Evolutionary conservation across 2,797 vertebrate species (phyloP), one percentile per base, ranked within the genome.

Genomic region (Pseudomugil tenellus): DNA sequence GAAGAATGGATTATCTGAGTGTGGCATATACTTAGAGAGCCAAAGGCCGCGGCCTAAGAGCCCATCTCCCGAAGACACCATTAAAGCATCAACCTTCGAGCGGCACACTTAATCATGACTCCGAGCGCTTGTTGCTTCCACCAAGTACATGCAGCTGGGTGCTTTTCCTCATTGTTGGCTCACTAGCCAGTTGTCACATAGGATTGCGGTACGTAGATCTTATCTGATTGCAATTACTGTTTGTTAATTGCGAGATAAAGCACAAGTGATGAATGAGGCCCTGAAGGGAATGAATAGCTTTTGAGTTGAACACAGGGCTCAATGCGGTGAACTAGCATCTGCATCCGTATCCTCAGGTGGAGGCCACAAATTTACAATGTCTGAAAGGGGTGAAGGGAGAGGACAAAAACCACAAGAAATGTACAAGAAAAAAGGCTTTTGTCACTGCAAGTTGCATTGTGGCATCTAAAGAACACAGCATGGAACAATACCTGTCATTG

Each of bases 201-300:
- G 81, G 73, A 85, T 51, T 37, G 70, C 69, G 12, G 48, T 7
- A 49, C 26, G 68, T 64, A 35, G 70, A 77, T 87, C 76, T 78
- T 79, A 86, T 90, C 88, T 81, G 84, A 87, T 81, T 84, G 76
- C 84, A 90, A 90, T 90, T 87, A 88, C 87, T 78, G 84, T 84
- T 87, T 84, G 82, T 85, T 87, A 88, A 91, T 91, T 89, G 84
- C 80, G 14, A 75, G 83, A 89, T 84, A 85, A 85, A 85, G 83
- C 72, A 41, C 46, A 9, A 61, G 70, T 67, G 79, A 83, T 70
- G 86, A 83, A 84, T 51, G 68, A 67, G 72, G 60, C 71, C 76
- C 83, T 53, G 31, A 75, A 77, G 66, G 56, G 67, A 72, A 69
- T 59, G 74, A 84, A 77, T 63, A 16, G 83, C 76, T 84, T 70